These are phyloP conservation scores for Noctua comes DNA, from an alignment of 2,888 invertebrate genomes.

Conservation along the genomic window DNA sequence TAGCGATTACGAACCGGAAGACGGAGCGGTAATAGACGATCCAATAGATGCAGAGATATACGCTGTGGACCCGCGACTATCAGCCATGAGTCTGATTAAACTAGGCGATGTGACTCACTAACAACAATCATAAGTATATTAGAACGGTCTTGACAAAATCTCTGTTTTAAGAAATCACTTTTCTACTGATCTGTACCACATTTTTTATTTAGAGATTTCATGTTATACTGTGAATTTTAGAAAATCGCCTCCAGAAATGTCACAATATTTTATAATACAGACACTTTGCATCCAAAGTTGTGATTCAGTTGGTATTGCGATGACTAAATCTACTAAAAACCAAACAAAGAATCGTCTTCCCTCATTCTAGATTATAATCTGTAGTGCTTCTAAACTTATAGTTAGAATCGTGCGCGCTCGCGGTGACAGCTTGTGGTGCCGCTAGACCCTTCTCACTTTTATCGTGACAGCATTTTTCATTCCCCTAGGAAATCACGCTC, in stretches of 20 bases:
- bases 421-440: constrained; percentile 68
- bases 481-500: constrained; percentile 82
- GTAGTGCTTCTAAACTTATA: constrained; percentile 50
- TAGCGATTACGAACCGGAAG: constrained; percentile 39
- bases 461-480: constrained; percentile 86
- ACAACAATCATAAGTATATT: constrained; percentile 7
- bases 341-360: not conserved
- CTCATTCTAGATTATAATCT: constrained; percentile 38
- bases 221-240: not conserved
- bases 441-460: constrained; percentile 82
- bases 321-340: not conserved
- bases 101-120: constrained; percentile 27
- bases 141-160: not conserved
- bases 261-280: not conserved
- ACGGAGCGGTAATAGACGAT: constrained; percentile 51
- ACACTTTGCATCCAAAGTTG: not conserved
- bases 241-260: not conserved
- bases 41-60: constrained; percentile 57
- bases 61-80: constrained; percentile 20
- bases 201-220: not conserved
- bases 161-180: not conserved
- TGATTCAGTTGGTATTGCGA: not conserved
- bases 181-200: not conserved
- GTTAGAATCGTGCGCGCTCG: constrained; percentile 56
- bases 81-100: constrained; percentile 23